Percentiles rank a stretch among this genome's conserved stretches.
These are phyloP conservation scores for Pelecanus crispus DNA, from an alignment of 2,113 vertebrate genomes.

Conservation along the genomic window DNA sequence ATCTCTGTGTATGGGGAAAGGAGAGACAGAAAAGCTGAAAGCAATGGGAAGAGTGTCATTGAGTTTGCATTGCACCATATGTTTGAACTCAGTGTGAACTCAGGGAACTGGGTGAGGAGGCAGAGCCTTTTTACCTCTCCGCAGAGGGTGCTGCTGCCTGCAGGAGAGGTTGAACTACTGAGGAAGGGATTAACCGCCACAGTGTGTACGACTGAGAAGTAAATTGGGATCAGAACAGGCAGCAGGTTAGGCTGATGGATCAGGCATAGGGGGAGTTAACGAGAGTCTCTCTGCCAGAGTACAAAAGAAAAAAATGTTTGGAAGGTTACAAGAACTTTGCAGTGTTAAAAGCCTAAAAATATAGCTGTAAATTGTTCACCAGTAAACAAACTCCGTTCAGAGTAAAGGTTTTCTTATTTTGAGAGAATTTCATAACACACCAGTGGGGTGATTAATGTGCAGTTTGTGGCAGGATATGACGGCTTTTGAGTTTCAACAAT, in stretches of 20 bases:
- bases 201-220: not conserved
- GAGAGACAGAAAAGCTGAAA: not conserved
- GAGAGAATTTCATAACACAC: not conserved
- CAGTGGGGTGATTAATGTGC: not conserved
- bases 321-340: not conserved
- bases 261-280: not conserved
- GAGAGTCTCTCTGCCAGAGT: not conserved
- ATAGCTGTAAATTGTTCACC: not conserved
- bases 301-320: not conserved
- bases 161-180: not conserved
- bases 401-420: not conserved
- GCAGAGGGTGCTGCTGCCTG: not conserved
- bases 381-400: not conserved
- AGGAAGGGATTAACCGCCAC: not conserved
- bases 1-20: not conserved
- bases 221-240: not conserved
- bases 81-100: accelerated
- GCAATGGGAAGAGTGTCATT: not conserved
- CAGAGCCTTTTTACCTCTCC: not conserved
- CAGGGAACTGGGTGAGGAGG: not conserved
- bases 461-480: not conserved
- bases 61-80: not conserved
- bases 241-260: not conserved
- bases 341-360: not conserved
- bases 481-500: not conserved